Conservation (phyloP, 2,888 invertebrate species). For the Ischnus inquisitorius region DNA sequence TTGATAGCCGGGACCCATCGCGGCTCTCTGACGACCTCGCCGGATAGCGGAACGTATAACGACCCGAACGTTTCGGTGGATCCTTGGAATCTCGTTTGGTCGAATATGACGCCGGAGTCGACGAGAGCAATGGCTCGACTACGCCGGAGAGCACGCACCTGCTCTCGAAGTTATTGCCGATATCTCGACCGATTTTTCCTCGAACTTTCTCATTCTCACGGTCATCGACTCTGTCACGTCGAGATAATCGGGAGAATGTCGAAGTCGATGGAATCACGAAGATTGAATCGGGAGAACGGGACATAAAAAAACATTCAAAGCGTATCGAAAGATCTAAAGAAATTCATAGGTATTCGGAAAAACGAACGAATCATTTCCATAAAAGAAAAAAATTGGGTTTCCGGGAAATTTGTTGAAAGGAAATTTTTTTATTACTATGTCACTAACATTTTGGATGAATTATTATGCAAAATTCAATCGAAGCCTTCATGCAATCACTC, state of each 20-base stretch:
- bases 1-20: constrained; percentile 60
- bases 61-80: constrained; percentile 64
- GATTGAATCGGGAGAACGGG: background rate
- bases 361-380: no score
- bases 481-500: no score
- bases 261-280: background rate
- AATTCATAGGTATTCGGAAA: no score
- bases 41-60: constrained; percentile 47
- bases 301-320: background rate
- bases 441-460: no score
- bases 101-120: constrained; percentile 8
- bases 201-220: constrained; percentile 53
- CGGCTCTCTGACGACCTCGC: background rate
- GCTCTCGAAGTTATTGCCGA: constrained; percentile 16
- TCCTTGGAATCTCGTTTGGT: constrained; percentile 69
- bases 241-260: constrained; percentile 12
- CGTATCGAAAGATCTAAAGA: no score
- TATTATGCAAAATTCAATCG: no score
- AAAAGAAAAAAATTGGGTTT: no score
- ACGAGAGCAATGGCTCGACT: background rate
- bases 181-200: constrained; percentile 28
- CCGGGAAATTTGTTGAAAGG: no score
- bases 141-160: constrained; percentile 34
- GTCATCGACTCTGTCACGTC: constrained; percentile 21
- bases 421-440: no score